These are phyloP conservation scores for Drosophila cognata DNA, from an alignment of 2,888 invertebrate genomes.

Conservation along the genomic window DNA sequence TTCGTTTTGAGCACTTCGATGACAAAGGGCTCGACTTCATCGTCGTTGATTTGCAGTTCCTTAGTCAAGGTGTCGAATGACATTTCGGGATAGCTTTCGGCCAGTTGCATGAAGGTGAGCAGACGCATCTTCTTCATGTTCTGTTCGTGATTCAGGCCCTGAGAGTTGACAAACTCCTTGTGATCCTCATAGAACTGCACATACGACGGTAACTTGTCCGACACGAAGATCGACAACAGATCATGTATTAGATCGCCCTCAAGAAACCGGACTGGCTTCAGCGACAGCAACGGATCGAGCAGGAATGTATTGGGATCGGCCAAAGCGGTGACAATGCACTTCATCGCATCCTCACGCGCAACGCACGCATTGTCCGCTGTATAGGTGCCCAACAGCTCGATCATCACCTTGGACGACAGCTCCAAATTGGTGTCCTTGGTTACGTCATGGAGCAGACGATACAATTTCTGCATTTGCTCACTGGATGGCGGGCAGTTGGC, in stretches of 20 bases:
- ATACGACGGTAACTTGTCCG: conserved; percentile 96
- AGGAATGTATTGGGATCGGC: conserved; percentile 98
- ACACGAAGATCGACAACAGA: conserved; percentile 96
- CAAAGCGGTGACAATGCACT: conserved; percentile 97
- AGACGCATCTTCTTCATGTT: conserved; percentile 98
- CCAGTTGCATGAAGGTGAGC: conserved; percentile 98
- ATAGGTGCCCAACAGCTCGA: conserved; percentile 97
- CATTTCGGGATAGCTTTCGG: conserved; percentile 96
- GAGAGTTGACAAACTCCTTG: conserved; percentile 94
- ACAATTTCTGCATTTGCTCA: conserved; percentile 96
- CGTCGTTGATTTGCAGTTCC: conserved; percentile 94
- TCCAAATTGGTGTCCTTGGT: conserved; percentile 94
- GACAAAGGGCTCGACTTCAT: conserved; percentile 97
- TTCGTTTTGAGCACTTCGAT: conserved; percentile 98
- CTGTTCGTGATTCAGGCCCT: conserved; percentile 95
- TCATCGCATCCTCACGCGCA: conserved; percentile 98
- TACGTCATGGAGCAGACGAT: conserved; percentile 95
- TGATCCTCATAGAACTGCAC: conserved; percentile 96
- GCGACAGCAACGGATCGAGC: conserved; percentile 95
- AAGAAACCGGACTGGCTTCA: conserved; percentile 97
- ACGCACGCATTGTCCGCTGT: conserved; percentile 98
- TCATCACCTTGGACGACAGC: conserved; percentile 97
- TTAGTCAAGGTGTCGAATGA: conserved; percentile 94
- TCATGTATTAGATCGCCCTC: conserved; percentile 98
- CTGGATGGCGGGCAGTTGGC: conserved; percentile 92